phyloP scores from a whole-genome alignment of 2,113 vertebrate genomes.

The Phyllostomus discolor region DNA sequence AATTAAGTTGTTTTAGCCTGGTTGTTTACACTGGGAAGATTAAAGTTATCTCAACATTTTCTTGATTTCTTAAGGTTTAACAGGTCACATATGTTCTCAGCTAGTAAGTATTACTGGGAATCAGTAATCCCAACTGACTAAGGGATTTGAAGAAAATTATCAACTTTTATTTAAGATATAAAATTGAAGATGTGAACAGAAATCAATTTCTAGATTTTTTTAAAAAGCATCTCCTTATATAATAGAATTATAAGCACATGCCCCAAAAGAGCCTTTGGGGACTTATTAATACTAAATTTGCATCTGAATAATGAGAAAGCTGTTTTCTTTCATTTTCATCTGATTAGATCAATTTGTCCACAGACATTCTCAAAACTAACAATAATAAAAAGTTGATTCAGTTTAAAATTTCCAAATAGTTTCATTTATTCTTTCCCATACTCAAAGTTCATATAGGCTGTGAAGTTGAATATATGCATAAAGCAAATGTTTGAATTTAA shows the following conservation, averaged over 20 bases:
- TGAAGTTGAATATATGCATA: background rate
- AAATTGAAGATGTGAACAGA: background rate
- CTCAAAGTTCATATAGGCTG: background rate
- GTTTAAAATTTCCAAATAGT: background rate
- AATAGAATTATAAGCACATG: background rate
- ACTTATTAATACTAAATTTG: background rate
- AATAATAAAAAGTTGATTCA: background rate
- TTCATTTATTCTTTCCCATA: background rate
- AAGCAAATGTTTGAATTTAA: background rate
- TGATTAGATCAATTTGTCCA: background rate
- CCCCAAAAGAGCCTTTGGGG: background rate
- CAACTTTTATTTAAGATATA: background rate
- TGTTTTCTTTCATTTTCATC: background rate
- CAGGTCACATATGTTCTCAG: background rate
- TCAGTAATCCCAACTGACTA: background rate
- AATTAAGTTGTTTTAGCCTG: background rate
- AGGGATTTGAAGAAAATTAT: background rate
- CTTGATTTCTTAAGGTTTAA: background rate
- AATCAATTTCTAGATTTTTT: background rate
- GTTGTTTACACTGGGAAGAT: background rate
- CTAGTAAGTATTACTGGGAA: background rate
- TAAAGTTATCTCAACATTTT: conserved; percentile 11
- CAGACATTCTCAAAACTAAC: background rate
- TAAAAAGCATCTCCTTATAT: background rate
- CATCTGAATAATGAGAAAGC: background rate